A percentile compares a stretch with the other conserved stretches of the same genome.
These are phyloP conservation scores for Darevskia nairensis DNA, from an alignment of 2,797 vertebrate species.

Conservation along the genomic window DNA sequence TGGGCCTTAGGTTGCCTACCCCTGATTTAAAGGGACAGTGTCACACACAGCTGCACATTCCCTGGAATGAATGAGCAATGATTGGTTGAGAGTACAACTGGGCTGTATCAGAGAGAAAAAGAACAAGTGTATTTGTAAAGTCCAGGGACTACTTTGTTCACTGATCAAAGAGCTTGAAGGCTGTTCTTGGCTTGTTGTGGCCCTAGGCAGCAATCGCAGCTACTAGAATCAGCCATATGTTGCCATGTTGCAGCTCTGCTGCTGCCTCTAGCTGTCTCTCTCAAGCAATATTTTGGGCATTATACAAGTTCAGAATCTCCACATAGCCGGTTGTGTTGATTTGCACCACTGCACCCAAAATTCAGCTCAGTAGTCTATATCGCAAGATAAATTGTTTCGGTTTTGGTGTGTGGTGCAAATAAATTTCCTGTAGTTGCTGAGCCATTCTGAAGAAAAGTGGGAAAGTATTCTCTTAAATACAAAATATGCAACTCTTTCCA, in stretches of 20 bases:
- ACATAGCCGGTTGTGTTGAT: neutral
- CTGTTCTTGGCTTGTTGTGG: conserved; percentile 13
- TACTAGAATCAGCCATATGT: neutral
- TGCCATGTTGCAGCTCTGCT: neutral
- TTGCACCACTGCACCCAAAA: conserved; percentile 19
- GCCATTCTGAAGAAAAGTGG: conserved; percentile 32
- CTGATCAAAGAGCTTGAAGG: neutral
- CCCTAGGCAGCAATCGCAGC: neutral
- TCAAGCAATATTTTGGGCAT: neutral
- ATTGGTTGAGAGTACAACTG: neutral
- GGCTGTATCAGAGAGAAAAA: neutral
- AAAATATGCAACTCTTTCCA: conserved; percentile 25
- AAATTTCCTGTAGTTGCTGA: conserved; percentile 26
- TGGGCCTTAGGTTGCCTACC: too few species aligned
- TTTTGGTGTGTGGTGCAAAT: conserved; percentile 1
- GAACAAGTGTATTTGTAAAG: conserved; percentile 2
- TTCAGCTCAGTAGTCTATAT: neutral
- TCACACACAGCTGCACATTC: neutral
- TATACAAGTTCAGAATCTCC: neutral
- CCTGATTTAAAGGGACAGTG: too few species aligned
- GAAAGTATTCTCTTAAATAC: conserved; percentile 20
- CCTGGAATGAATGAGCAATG: neutral
- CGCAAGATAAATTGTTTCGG: neutral
- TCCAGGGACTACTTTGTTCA: neutral
- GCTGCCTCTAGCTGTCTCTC: neutral